These are phyloP conservation scores for Hydrolagus colliei DNA, from an alignment of 2,797 vertebrate species.

Conservation along the genomic window DNA sequence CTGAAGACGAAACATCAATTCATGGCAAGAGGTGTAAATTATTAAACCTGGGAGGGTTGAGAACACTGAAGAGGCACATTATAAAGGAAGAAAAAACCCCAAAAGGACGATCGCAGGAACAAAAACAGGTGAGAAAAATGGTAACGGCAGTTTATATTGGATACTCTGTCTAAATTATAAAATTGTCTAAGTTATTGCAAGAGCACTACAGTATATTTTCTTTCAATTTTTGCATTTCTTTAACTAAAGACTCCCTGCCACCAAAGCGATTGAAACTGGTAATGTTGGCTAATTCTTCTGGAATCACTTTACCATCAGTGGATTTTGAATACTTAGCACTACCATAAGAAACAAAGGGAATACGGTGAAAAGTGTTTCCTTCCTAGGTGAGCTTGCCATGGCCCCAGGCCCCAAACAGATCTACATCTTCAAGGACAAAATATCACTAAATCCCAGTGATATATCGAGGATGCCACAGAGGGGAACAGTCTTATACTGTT, in stretches of 20 bases:
- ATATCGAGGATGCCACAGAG: background rate
- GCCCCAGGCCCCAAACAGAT: background rate
- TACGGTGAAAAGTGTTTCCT: background rate
- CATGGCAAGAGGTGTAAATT: background rate
- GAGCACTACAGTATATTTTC: background rate
- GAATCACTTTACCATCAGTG: background rate
- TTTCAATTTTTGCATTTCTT: slow-evolving; percentile 15
- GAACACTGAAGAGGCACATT: slow-evolving; percentile 1
- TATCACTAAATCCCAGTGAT: background rate
- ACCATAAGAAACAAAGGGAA: background rate
- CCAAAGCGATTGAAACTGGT: background rate
- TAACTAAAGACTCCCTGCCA: slow-evolving; percentile 1
- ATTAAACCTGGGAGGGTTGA: background rate
- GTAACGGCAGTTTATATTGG: background rate
- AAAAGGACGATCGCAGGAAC: background rate
- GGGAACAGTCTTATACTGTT: background rate
- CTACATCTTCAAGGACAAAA: background rate
- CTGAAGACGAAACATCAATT: background rate
- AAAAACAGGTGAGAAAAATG: background rate
- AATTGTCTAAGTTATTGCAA: background rate
- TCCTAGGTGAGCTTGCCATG: background rate
- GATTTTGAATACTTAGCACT: background rate
- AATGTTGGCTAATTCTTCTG: background rate
- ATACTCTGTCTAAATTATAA: background rate
- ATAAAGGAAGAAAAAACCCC: background rate